Conservation (phyloP, 2,888 invertebrate species). For the Diadromus collaris region DNA sequence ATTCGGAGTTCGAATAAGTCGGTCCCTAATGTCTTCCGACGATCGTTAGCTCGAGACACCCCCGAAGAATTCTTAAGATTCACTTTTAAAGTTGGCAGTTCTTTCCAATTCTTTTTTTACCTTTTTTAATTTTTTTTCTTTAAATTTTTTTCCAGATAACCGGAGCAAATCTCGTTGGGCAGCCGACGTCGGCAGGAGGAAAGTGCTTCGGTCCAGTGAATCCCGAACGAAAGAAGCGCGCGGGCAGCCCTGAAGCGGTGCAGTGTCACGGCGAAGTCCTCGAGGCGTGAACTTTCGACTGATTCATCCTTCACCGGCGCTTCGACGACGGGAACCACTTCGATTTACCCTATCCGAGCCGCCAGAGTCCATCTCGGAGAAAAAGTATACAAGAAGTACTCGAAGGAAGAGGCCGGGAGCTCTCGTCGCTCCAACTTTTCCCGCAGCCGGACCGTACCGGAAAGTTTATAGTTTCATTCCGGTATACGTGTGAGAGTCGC, state of each 20-base stretch:
- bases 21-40: neutral
- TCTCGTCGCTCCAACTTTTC: slow-evolving; percentile 55
- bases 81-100: slow-evolving; percentile 3
- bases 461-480: slow-evolving; percentile 55
- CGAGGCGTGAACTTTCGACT: slow-evolving; percentile 44
- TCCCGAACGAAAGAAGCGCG: slow-evolving; percentile 44
- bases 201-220: slow-evolving; percentile 42
- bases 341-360: slow-evolving; percentile 34
- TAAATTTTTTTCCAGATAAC: slow-evolving; percentile 45
- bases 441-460: slow-evolving; percentile 22
- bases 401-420: slow-evolving; percentile 44
- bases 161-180: slow-evolving; percentile 46
- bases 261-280: slow-evolving; percentile 29
- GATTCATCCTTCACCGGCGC: slow-evolving; percentile 34
- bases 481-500: slow-evolving; percentile 18
- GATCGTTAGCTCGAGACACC: slow-evolving; percentile 12
- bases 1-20: neutral
- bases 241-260: slow-evolving; percentile 15
- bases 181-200: slow-evolving; percentile 17
- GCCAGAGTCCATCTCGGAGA: slow-evolving; percentile 22
- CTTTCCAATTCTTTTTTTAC: neutral
- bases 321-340: slow-evolving; percentile 25
- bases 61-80: neutral
- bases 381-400: slow-evolving; percentile 41
- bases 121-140: slow-evolving; percentile 21